Evolutionary conservation across 2,888 invertebrate species (phyloP).

Genomic region (Diogma glabrata): DNA sequence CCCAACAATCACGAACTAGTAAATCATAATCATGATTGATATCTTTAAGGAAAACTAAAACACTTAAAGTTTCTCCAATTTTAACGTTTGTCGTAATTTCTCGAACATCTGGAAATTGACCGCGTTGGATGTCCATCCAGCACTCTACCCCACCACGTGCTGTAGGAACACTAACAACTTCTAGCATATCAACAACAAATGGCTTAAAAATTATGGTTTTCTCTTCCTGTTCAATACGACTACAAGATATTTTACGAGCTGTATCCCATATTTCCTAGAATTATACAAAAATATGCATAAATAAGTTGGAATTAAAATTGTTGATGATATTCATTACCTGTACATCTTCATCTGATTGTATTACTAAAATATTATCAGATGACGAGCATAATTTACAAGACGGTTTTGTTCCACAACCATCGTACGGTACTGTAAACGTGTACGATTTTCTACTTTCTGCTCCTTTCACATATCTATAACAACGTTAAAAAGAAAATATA

Average conservation of each 20-base stretch:
- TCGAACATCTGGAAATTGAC: conserved; percentile 54
- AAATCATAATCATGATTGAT: conserved; percentile 50
- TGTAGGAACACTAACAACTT: conserved; percentile 53
- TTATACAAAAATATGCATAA: no score
- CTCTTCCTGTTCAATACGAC: conserved; percentile 30
- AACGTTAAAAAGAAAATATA: no score
- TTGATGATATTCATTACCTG: no score
- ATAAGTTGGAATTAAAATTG: no score
- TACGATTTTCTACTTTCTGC: conserved; percentile 47
- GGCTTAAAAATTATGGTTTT: conserved; percentile 38
- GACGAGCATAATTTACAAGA: conserved; percentile 49
- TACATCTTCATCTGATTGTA: conserved; percentile 53
- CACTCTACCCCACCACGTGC: conserved; percentile 54
- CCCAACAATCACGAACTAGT: conserved; percentile 61
- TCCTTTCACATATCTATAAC: conserved; percentile 44
- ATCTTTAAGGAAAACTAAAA: conserved; percentile 58
- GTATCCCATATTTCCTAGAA: conserved; percentile 54
- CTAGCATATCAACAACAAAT: conserved; percentile 57
- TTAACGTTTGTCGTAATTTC: conserved; percentile 50
- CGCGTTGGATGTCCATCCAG: conserved; percentile 67
- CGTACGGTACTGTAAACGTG: conserved; percentile 49
- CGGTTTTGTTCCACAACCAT: conserved; percentile 50
- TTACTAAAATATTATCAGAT: conserved; percentile 52
- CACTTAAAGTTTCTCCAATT: conserved; percentile 57
- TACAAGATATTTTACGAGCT: conserved; percentile 48